Evolutionary conservation across 1,140 invertebrate species (phyloP).

Genomic region (Steinernema khuongi): DNA sequence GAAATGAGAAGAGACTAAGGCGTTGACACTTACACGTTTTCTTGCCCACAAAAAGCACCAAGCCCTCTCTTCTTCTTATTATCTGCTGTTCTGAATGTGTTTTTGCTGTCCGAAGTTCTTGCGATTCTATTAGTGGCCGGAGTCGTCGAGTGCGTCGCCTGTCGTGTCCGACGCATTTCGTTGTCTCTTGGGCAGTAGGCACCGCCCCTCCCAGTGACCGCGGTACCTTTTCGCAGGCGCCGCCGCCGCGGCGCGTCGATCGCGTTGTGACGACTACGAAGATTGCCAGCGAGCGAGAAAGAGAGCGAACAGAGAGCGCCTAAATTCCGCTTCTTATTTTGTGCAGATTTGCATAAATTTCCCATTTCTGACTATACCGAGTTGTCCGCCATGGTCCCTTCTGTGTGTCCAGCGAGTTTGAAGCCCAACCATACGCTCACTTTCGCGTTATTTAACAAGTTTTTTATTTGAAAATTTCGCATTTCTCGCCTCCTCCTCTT

Average conservation of each 20-base stretch:
- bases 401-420: background rate
- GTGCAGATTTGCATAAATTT: background rate
- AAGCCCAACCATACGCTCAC: background rate
- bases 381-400: background rate
- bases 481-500: background rate
- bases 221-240: conserved; percentile 5
- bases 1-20: too few relatives aligned
- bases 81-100: too few relatives aligned
- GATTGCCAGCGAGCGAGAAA: background rate
- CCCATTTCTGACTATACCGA: background rate
- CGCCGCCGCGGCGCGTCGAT: conserved; percentile 5
- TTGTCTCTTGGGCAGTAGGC: conserved; percentile 1
- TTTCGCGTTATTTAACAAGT: background rate
- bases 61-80: too few relatives aligned
- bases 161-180: background rate
- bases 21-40: too few relatives aligned
- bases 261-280: background rate
- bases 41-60: too few relatives aligned
- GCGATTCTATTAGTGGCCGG: conserved; percentile 11
- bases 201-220: background rate
- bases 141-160: conserved; percentile 5
- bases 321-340: background rate
- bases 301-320: background rate
- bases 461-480: background rate
- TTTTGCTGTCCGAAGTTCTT: background rate